Base-by-base conservation (phyloP, 2,797 vertebrate genomes). In the Amblyraja radiata region DNA sequence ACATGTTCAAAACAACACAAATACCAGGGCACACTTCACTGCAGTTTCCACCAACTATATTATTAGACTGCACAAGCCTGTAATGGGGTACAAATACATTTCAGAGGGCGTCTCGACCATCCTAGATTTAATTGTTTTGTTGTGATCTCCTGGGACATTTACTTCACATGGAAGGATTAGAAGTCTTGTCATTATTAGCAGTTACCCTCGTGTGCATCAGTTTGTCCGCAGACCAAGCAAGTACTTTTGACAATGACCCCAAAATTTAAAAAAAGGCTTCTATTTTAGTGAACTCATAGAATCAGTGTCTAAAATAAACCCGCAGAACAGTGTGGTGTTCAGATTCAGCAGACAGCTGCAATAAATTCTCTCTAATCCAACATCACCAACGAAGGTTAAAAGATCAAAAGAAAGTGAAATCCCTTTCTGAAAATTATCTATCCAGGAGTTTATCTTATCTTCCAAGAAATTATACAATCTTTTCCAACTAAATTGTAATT, bases 271-370 rank as follows among this genome's bases (percentile, higher is more conserved):
- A 46, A 46, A 16, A 71, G 23, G 32, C 39, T 54, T 54, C 71
- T 54, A 54, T 74, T 76, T 25, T 54, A 36, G 23, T n/a, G 90
- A 76, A 25, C 65, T 76, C 65, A 92, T 73, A 39, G 36, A 3
- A 81, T 93, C 93, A 93, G 18, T 93, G 95, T 95, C 95, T 94
- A 96, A 96, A 96, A 96, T 96, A 97, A 95, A 95, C 95, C 93
- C 36, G n/a, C 46, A 28, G 94, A 94, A 73, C 46, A 10, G 36
- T 7, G 25, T 83, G 32, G 28, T 78, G 95, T 95, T 96, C 96
- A 96, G 95, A 93, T 94, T 94, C 93, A 93, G 94, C 78, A 93
- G 90, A 95, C 96, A 97, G 96, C 96, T 97, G 96, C 94, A 94
- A 93, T 94, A 94, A 94, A 94, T 94, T 74, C 83, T 76, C 83